Evolutionary conservation across 2,888 invertebrate genomes (phyloP).

Genomic region (Parnassius mnemosyne): DNA sequence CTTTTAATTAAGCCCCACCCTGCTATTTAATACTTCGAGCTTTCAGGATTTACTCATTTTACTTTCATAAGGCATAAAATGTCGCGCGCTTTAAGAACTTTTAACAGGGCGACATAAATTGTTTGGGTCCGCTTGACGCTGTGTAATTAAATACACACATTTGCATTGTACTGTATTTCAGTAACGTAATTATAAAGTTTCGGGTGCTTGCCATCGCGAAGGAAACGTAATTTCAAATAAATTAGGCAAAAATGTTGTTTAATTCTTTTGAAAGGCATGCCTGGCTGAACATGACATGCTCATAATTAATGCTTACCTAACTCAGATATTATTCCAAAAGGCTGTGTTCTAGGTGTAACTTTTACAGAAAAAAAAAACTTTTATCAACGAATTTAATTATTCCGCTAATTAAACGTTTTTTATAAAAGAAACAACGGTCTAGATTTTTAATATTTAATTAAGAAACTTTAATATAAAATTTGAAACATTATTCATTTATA

Average conservation of each 20-base stretch:
- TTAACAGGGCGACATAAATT: slow-evolving; percentile 54
- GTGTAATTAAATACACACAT: slow-evolving; percentile 65
- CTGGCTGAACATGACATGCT: slow-evolving; percentile 11
- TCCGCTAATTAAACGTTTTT: too few species aligned
- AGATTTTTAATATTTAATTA: too few species aligned
- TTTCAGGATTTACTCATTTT: slow-evolving; percentile 51
- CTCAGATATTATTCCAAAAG: not conserved
- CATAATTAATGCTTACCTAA: slow-evolving; percentile 1
- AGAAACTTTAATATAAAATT: too few species aligned
- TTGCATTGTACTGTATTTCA: slow-evolving; percentile 52
- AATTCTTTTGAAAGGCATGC: slow-evolving; percentile 18
- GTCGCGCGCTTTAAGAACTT: slow-evolving; percentile 53
- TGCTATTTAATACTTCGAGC: slow-evolving; percentile 12
- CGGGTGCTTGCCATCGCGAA: slow-evolving; percentile 30
- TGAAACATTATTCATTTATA: too few species aligned
- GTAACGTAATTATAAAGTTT: slow-evolving; percentile 45
- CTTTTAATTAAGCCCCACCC: slow-evolving; percentile 1
- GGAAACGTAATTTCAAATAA: slow-evolving; percentile 31
- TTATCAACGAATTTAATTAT: too few species aligned
- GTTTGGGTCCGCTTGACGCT: slow-evolving; percentile 43
- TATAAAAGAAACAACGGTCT: too few species aligned
- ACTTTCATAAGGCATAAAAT: slow-evolving; percentile 65
- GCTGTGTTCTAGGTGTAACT: not conserved
- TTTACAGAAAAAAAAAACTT: too few species aligned
- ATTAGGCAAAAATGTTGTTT: slow-evolving; percentile 30